These are phyloP conservation scores for Penaeus vannamei DNA, from an alignment of 1,140 invertebrate species.

Conservation along the genomic window DNA sequence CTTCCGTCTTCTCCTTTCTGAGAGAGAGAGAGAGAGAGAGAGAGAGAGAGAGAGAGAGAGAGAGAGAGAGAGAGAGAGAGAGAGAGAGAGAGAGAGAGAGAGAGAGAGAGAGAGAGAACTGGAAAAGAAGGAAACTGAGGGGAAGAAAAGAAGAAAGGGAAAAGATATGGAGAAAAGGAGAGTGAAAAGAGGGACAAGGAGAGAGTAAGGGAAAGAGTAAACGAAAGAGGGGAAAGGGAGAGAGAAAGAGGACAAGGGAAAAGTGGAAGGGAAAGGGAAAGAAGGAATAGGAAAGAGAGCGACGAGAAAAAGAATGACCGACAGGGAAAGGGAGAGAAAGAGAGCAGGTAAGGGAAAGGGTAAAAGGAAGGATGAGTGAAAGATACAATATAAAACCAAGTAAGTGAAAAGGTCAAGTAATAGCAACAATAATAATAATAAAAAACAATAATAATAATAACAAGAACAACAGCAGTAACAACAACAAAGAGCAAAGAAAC, in stretches of 20 bases:
- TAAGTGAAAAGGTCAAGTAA: not conserved
- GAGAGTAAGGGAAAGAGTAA: not conserved
- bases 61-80: not conserved
- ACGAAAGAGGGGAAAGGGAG: not conserved
- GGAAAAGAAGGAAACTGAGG: not conserved
- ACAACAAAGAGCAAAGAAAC: too few species aligned
- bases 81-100: not conserved
- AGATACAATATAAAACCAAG: not conserved
- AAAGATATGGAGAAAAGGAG: not conserved
- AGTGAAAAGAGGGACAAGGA: not conserved
- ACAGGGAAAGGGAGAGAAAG: not conserved
- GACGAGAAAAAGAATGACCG: not conserved
- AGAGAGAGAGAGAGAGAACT: conserved; percentile 21
- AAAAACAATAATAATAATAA: too few species aligned
- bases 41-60: too few species aligned
- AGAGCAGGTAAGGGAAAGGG: not conserved
- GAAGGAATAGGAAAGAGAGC: too few species aligned
- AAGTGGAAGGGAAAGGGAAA: not conserved
- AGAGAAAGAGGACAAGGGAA: not conserved
- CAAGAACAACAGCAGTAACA: too few species aligned
- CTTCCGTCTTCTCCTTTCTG: too few species aligned
- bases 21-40: too few species aligned
- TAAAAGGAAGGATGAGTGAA: not conserved
- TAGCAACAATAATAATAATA: too few species aligned
- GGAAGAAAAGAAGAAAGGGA: too few species aligned